phyloP scores from a whole-genome alignment of 2,797 vertebrate genomes.

The Atherinosoma microstoma region DNA sequence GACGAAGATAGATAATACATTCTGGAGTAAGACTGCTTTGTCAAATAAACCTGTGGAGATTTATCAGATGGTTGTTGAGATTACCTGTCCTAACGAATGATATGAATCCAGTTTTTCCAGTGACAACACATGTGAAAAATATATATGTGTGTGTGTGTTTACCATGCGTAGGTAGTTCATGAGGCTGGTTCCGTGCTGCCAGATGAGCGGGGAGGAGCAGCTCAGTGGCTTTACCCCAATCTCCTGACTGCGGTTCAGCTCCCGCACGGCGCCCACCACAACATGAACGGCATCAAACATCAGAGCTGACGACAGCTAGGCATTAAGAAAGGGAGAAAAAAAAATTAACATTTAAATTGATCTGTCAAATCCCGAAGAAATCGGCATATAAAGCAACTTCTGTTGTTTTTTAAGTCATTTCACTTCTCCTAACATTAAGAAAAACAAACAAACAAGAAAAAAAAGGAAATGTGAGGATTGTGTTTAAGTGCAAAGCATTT shows the following conservation, averaged over 20 bases:
- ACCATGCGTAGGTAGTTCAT: constrained; percentile 94
- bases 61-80: no score
- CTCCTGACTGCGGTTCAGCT: constrained; percentile 93
- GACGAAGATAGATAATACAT: background rate
- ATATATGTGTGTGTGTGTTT: constrained; percentile 2
- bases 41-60: background rate
- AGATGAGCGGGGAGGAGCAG: constrained; percentile 88
- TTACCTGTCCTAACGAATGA: background rate
- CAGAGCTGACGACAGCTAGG: constrained; percentile 89
- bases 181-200: constrained; percentile 91
- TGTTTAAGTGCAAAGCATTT: background rate
- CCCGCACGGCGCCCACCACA: constrained; percentile 89
- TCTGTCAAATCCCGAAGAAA: background rate
- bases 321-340: background rate
- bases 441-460: no score
- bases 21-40: background rate
- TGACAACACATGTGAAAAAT: background rate
- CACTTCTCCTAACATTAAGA: no score
- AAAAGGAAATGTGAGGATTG: no score
- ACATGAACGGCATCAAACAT: constrained; percentile 93
- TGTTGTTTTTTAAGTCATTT: no score
- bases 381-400: no score
- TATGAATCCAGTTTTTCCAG: background rate
- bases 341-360: background rate
- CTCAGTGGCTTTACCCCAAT: constrained; percentile 90